Conservation (phyloP, 1,140 invertebrate genomes). For the Meloidogyne chitwoodi region DNA sequence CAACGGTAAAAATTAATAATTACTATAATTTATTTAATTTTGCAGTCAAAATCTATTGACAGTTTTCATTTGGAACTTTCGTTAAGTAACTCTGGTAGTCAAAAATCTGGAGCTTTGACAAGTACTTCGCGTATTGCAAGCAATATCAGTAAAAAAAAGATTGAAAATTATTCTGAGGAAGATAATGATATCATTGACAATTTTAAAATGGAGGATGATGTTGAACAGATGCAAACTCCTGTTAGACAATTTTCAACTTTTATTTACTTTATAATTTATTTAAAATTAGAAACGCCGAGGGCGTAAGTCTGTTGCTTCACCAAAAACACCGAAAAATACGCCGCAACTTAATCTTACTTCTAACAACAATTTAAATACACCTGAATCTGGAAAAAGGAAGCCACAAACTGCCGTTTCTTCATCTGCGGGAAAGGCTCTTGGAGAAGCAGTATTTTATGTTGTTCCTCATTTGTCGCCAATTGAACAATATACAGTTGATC, state of each 20-base stretch:
- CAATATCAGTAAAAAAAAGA: neutral
- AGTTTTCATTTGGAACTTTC: neutral
- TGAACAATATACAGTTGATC: constrained; percentile 41
- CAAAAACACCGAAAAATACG: neutral
- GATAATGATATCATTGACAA: neutral
- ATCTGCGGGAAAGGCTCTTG: neutral
- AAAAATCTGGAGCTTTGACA: neutral
- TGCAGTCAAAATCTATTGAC: neutral
- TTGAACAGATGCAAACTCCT: neutral
- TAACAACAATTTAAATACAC: neutral
- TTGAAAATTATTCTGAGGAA: neutral
- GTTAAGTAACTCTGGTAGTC: neutral
- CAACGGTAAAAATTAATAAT: neutral
- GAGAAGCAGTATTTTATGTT: constrained; percentile 12
- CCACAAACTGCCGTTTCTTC: neutral
- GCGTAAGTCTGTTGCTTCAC: neutral
- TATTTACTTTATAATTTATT: no score
- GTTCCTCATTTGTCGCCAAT: constrained; percentile 23
- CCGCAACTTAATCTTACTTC: neutral
- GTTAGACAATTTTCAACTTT: neutral
- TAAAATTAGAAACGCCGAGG: neutral
- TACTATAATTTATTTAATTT: no score
- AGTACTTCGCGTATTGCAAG: neutral
- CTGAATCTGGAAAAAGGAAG: neutral
- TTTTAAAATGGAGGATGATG: neutral